Conservation (phyloP, 1,140 invertebrate genomes). For the Apis cerana region DNA sequence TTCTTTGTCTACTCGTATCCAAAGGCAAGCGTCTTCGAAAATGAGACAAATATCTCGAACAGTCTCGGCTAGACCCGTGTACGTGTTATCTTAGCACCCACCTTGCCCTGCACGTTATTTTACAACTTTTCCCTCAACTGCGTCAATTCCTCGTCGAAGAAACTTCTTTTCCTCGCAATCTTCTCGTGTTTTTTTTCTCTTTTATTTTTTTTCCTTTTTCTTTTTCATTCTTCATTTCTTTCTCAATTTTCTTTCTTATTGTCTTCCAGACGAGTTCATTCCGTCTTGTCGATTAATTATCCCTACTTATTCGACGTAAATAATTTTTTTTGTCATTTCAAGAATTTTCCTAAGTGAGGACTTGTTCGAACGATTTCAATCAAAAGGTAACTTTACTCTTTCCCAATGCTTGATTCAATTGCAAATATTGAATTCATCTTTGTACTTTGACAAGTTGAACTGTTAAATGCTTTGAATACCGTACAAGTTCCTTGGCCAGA, state of each 20-base stretch:
- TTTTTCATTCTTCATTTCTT: background rate
- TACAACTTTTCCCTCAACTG: conserved; percentile 13
- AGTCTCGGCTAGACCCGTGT: background rate
- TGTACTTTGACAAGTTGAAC: conserved; percentile 1
- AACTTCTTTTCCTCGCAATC: background rate
- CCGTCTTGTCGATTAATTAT: background rate
- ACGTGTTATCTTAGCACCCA: conserved; percentile 11
- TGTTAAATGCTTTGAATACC: conserved; percentile 22
- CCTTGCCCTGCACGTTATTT: background rate
- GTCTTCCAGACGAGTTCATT: background rate
- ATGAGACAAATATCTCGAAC: conserved; percentile 12
- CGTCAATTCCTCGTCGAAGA: conserved; percentile 16
- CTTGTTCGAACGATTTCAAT: too few relatives aligned
- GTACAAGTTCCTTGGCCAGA: conserved; percentile 16
- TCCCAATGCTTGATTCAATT: too few relatives aligned
- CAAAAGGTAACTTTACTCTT: too few relatives aligned
- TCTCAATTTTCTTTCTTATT: background rate
- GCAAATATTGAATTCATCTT: background rate
- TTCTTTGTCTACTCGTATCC: background rate
- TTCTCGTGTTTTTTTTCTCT: background rate
- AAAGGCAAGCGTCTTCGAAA: background rate
- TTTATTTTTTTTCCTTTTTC: background rate
- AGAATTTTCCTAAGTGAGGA: background rate
- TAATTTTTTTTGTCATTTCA: too few relatives aligned
- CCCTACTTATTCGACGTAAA: background rate